phyloP scores from a whole-genome alignment of 2,797 vertebrate species.

The Gallinago stenura region DNA sequence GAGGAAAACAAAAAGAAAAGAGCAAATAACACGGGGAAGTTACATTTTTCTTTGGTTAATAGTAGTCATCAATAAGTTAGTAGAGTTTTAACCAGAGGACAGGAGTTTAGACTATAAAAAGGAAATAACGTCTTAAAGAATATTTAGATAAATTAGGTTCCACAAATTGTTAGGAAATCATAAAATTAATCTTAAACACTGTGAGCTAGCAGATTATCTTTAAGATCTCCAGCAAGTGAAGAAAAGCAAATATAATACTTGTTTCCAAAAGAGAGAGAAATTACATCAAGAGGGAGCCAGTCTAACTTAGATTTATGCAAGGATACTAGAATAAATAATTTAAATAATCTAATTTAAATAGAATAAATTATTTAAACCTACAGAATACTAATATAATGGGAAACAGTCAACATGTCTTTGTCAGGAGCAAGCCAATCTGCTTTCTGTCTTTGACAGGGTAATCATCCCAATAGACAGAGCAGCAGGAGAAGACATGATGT shows the following conservation, averaged over 20 bases:
- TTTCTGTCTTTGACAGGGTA: neutral
- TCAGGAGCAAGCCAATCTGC: neutral
- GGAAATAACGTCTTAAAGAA: neutral
- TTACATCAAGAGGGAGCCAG: neutral
- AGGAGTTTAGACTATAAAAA: neutral
- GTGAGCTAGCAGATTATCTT: neutral
- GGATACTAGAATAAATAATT: slow-evolving; percentile 37
- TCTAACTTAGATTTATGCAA: neutral
- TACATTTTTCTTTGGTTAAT: neutral
- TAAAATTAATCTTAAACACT: neutral
- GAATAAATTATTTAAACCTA: slow-evolving; percentile 24
- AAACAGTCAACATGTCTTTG: neutral
- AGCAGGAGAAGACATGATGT: neutral
- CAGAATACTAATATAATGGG: neutral
- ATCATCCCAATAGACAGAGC: neutral
- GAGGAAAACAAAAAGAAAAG: neutral
- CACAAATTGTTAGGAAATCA: neutral
- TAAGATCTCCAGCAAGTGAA: neutral
- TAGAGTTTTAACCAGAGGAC: neutral
- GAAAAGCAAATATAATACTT: neutral
- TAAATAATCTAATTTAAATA: slow-evolving; percentile 52
- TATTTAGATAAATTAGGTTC: neutral
- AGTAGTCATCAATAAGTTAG: neutral
- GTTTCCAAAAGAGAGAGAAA: neutral
- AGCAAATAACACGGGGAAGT: neutral